These are phyloP conservation scores for Mystacides longicornis DNA, from an alignment of 2,888 invertebrate genomes.

Conservation along the genomic window DNA sequence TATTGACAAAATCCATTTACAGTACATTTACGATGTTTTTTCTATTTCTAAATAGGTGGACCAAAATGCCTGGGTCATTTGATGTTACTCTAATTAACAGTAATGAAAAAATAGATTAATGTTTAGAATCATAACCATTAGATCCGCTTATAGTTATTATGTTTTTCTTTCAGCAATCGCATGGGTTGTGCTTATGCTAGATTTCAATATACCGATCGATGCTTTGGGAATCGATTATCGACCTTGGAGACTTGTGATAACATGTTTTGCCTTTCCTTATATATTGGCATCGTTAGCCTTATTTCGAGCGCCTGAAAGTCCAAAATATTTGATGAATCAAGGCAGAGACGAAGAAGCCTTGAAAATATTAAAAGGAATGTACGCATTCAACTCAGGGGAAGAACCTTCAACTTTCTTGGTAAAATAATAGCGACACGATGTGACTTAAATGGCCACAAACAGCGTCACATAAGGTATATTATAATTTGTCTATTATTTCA, in stretches of 20 bases:
- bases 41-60: no score
- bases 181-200: constrained; percentile 57
- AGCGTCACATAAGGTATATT: no score
- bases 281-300: constrained; percentile 50
- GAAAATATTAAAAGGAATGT: constrained; percentile 7
- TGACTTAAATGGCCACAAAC: no score
- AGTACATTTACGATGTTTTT: no score
- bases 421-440: no score
- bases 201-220: constrained; percentile 39
- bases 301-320: constrained; percentile 63
- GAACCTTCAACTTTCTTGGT: neutral
- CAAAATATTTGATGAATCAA: constrained; percentile 61
- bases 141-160: neutral
- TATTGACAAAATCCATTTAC: no score
- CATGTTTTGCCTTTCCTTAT: constrained; percentile 57
- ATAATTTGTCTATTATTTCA: constrained; percentile 30
- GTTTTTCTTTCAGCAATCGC: constrained; percentile 48
- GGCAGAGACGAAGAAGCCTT: constrained; percentile 35
- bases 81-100: no score
- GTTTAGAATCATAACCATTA: no score
- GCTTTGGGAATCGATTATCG: constrained; percentile 50
- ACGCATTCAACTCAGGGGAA: constrained; percentile 4
- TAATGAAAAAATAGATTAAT: no score
- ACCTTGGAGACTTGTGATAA: constrained; percentile 72
- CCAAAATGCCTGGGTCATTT: no score